phyloP scores from a whole-genome alignment of 92 coral and sea anemone genomes.

The Siderastrea siderea region DNA sequence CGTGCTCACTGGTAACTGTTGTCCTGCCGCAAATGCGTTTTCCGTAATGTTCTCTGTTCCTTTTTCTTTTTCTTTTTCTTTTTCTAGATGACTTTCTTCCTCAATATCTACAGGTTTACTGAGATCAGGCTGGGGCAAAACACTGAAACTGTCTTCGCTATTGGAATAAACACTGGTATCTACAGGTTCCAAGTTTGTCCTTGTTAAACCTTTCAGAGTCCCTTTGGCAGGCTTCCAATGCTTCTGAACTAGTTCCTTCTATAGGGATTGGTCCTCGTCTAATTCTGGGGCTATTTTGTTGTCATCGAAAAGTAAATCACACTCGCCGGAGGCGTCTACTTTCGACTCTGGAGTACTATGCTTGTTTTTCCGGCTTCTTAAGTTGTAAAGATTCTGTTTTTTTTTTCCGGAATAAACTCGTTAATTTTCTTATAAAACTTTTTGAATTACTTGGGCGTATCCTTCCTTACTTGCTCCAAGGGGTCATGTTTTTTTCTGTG shows the following conservation, averaged over 20 bases:
- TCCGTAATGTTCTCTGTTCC: background rate
- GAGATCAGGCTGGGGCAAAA: background rate
- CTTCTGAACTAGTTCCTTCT: too few relatives aligned
- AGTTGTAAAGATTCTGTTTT: background rate
- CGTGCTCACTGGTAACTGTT: background rate
- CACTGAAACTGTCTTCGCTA: background rate
- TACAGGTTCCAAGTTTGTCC: too few relatives aligned
- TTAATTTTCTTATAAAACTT: background rate
- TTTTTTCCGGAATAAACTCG: background rate
- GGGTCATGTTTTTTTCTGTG: too few relatives aligned
- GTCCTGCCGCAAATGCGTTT: background rate
- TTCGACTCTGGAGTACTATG: slow-evolving; percentile 2
- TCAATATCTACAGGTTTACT: background rate
- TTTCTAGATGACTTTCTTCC: background rate
- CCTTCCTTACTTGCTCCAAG: too few relatives aligned
- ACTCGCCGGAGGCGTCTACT: background rate
- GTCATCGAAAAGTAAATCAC: background rate
- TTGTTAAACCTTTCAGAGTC: too few relatives aligned
- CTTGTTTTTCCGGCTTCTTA: background rate
- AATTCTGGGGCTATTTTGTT: slow-evolving; percentile 1
- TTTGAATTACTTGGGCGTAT: too few relatives aligned
- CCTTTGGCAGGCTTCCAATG: too few relatives aligned
- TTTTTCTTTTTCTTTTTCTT: background rate
- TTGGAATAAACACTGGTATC: background rate
- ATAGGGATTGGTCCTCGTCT: background rate